These are phyloP conservation scores for Cottus gobio DNA, from an alignment of 2,113 vertebrate genomes.

Conservation along the genomic window DNA sequence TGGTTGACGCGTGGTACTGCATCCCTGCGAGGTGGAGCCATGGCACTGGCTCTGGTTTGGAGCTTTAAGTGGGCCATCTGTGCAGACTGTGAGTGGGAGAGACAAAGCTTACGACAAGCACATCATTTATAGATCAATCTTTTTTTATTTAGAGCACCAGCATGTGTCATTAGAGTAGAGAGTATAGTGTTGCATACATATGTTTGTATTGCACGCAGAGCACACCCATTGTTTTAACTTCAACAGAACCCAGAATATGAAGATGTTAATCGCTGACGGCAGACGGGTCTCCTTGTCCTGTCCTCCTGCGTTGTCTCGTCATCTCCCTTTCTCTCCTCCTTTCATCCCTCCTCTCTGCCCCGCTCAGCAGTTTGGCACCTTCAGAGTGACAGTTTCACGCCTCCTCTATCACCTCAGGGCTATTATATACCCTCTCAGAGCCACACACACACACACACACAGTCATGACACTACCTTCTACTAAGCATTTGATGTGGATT, in stretches of 20 bases:
- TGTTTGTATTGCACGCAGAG: background rate
- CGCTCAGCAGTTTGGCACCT: constrained; percentile 61
- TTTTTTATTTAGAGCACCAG: constrained; percentile 41
- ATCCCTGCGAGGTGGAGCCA: background rate
- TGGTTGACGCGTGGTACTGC: constrained; percentile 2
- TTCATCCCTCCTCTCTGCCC: constrained; percentile 20
- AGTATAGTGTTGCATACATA: background rate
- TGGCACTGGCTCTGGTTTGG: background rate
- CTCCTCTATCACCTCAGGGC: constrained; percentile 42
- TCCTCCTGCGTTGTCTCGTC: constrained; percentile 36
- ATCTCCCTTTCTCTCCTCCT: background rate
- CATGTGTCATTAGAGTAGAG: background rate
- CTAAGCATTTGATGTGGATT: constrained; percentile 36
- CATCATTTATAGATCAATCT: background rate
- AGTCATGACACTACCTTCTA: background rate
- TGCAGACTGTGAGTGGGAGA: constrained; percentile 2
- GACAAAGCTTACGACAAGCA: background rate
- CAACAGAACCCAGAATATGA: background rate
- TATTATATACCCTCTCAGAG: constrained; percentile 41
- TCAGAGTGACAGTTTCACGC: constrained; percentile 54
- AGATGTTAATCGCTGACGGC: constrained; percentile 52
- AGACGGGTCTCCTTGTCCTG: constrained; percentile 21
- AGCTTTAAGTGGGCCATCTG: constrained; percentile 15
- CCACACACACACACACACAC: constrained; percentile 1
- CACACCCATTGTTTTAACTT: background rate